Percentiles rank a stretch among this genome's conserved stretches.
Conservation (phyloP, 1,140 invertebrate genomes). For the Drosophila grimshawi region DNA sequence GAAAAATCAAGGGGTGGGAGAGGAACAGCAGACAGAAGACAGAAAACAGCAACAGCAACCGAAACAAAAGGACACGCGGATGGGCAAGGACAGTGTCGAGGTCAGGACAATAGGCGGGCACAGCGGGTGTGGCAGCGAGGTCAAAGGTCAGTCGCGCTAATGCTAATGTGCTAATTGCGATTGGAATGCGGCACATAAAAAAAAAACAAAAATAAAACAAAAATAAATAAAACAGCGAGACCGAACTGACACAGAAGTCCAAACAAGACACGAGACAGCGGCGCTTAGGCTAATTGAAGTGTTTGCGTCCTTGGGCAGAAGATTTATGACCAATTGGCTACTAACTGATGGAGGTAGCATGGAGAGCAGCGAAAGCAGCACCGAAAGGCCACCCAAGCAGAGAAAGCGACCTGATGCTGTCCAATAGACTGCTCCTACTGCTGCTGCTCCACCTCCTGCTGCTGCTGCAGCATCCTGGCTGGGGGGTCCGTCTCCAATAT, state of each 20-base stretch:
- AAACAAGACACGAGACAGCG: conserved; percentile 59
- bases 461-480: conserved; percentile 48
- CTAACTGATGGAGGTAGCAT: conserved; percentile 31
- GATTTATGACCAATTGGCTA: conserved; percentile 50
- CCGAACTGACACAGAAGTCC: conserved; percentile 30
- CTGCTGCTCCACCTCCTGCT: neutral
- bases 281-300: conserved; percentile 76
- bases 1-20: conserved; percentile 15
- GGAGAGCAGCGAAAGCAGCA: conserved; percentile 41
- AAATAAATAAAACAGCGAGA: neutral
- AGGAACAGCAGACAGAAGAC: neutral
- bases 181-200: conserved; percentile 43
- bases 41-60: neutral
- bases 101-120: conserved; percentile 49
- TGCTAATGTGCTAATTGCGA: conserved; percentile 75
- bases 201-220: neutral
- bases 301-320: conserved; percentile 42
- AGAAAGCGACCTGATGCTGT: conserved; percentile 45
- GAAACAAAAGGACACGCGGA: conserved; percentile 6
- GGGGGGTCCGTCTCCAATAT: conserved; percentile 53
- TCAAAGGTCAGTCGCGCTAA: conserved; percentile 78
- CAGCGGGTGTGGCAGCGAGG: conserved; percentile 74
- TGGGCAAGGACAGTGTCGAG: conserved; percentile 63
- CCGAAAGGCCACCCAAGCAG: conserved; percentile 52
- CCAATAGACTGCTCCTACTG: neutral